phyloP scores from a whole-genome alignment of 2,113 vertebrate genomes.

The Entomyzon cyanotis region DNA sequence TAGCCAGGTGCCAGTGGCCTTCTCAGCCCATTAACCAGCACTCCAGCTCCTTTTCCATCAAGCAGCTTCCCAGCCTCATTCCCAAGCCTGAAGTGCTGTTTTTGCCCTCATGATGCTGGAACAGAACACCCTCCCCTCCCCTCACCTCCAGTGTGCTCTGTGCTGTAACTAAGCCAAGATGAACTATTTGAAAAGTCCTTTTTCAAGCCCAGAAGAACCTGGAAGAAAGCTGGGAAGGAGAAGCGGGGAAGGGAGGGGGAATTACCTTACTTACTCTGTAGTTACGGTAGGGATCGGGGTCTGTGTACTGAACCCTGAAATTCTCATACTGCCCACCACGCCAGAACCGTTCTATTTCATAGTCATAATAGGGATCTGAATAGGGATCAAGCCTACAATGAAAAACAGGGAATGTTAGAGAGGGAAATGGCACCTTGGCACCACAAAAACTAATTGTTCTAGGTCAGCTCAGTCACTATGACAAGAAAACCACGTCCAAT shows the following conservation, averaged over 20 bases:
- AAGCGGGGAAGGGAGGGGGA: background rate
- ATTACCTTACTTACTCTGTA: slow-evolving; percentile 83
- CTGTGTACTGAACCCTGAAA: slow-evolving; percentile 97
- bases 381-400: slow-evolving; percentile 85
- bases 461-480: background rate
- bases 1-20: background rate
- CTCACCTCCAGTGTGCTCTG: accelerated
- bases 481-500: accelerated
- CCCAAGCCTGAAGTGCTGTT: background rate
- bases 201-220: background rate
- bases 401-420: slow-evolving; percentile 11
- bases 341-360: slow-evolving; percentile 95
- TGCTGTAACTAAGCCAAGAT: background rate
- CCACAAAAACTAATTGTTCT: background rate
- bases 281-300: slow-evolving; percentile 88
- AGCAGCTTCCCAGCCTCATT: background rate
- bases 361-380: slow-evolving; percentile 92
- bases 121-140: background rate
- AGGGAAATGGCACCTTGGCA: background rate
- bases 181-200: background rate
- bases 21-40: background rate
- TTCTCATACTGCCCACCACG: slow-evolving; percentile 98
- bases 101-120: background rate
- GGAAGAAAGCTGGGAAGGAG: background rate
- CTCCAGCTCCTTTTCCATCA: background rate